phyloP scores from a whole-genome alignment of 2,797 vertebrate genomes.

The Poliocrania exsul region DNA sequence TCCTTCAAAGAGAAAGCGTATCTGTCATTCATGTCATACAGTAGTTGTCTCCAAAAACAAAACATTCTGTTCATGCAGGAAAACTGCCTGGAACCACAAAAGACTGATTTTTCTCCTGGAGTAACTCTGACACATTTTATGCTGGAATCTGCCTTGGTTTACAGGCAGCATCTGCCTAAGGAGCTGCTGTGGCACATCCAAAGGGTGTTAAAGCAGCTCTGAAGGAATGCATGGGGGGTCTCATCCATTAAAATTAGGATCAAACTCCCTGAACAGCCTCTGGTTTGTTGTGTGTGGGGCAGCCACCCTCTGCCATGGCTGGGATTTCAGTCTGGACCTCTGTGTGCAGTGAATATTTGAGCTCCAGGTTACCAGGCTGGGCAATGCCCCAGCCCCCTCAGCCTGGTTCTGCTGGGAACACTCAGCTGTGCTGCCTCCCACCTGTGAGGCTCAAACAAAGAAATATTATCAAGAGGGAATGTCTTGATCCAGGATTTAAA shows the following conservation, averaged over 20 bases:
- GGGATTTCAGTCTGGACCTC: neutral
- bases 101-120: slow-evolving; percentile 25
- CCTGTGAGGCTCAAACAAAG: neutral
- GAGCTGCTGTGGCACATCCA: neutral
- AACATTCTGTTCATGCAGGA: slow-evolving; percentile 20
- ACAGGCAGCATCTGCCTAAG: neutral
- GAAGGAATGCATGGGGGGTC: neutral
- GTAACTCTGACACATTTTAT: neutral
- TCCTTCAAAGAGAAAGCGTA: neutral
- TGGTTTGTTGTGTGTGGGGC: neutral
- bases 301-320: neutral
- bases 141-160: slow-evolving; percentile 15
- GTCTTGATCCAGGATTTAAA: neutral
- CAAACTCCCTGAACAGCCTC: neutral
- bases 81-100: slow-evolving; percentile 29
- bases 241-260: neutral
- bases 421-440: neutral
- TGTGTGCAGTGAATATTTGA: accelerated
- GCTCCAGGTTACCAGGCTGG: neutral
- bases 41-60: neutral
- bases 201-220: neutral
- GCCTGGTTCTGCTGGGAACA: neutral
- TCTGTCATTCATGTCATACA: slow-evolving; percentile 21
- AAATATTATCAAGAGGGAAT: neutral
- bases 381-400: neutral